Evolutionary conservation across 2,888 invertebrate species (phyloP).

Genomic region (Nephrotoma flavescens): DNA sequence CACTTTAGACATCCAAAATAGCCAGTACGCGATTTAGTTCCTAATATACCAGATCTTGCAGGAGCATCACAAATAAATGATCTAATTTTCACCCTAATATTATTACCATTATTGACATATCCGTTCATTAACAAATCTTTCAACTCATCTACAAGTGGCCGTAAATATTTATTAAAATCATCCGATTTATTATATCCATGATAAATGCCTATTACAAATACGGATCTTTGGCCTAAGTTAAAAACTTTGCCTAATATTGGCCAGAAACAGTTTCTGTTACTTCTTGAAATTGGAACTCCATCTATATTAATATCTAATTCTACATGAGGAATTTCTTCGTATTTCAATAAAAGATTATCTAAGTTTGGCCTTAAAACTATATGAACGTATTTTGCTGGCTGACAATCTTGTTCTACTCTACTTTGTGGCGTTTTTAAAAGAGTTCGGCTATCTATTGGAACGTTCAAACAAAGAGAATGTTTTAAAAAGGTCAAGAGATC

Average conservation of each 20-base stretch:
- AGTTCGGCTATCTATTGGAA: background rate
- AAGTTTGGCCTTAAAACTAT: background rate
- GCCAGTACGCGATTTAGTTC: background rate
- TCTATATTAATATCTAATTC: constrained; percentile 8
- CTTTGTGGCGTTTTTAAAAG: background rate
- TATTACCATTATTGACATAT: background rate
- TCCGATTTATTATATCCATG: background rate
- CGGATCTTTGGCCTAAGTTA: background rate
- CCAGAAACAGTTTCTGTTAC: constrained; percentile 4
- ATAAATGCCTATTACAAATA: background rate
- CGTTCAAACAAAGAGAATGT: background rate
- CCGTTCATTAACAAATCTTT: background rate
- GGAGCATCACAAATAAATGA: constrained; percentile 10
- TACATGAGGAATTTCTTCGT: background rate
- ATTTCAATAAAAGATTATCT: background rate
- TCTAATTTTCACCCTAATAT: constrained; percentile 2
- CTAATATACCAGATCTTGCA: constrained; percentile 7
- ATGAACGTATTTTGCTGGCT: background rate
- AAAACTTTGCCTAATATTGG: background rate
- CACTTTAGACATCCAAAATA: constrained; percentile 6
- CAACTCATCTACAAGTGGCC: background rate
- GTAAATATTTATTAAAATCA: background rate
- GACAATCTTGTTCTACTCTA: background rate
- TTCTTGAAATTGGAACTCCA: constrained; percentile 7
- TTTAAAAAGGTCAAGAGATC: too few relatives aligned